Percentiles rank a stretch among this genome's conserved stretches.
phyloP scores from a whole-genome alignment of 2,888 invertebrate species.

The Drosophila tanythrix region DNA sequence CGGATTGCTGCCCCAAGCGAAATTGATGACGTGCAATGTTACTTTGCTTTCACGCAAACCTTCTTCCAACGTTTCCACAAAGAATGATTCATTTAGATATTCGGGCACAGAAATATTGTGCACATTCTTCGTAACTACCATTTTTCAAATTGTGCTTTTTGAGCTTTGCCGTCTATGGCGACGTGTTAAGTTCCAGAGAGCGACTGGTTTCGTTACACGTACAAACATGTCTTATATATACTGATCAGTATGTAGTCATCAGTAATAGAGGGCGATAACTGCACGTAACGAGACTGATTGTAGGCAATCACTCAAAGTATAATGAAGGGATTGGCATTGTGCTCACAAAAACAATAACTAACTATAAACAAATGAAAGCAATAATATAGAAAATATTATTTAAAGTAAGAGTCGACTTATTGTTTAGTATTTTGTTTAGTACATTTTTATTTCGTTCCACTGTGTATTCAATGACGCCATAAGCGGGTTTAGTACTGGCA shows the following conservation, averaged over 20 bases:
- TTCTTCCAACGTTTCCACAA: conserved; percentile 77
- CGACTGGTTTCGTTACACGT: conserved; percentile 22
- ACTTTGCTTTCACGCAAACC: conserved; percentile 71
- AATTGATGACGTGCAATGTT: conserved; percentile 63
- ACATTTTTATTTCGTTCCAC: not conserved
- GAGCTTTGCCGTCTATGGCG: not conserved
- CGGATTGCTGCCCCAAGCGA: conserved; percentile 79
- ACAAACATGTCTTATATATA: conserved; percentile 28
- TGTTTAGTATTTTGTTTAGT: not conserved
- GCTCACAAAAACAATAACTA: not conserved
- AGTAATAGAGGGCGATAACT: not conserved
- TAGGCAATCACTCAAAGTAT: too few species aligned
- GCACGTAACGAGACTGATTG: conserved; percentile 1
- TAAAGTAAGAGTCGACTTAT: not conserved
- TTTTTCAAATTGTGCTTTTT: conserved; percentile 3
- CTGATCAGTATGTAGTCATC: conserved; percentile 8
- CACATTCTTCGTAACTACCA: conserved; percentile 62
- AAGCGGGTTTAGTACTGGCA: conserved; percentile 5
- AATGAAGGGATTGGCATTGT: not conserved
- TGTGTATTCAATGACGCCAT: conserved; percentile 26
- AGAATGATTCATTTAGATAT: conserved; percentile 73
- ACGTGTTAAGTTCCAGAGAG: conserved; percentile 7
- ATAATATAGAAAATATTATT: not conserved
- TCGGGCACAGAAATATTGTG: conserved; percentile 73
- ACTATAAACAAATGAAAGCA: not conserved